These are phyloP conservation scores for Paralinhomoeus sp. DNA, from an alignment of 2,888 invertebrate species.

Conservation along the genomic window DNA sequence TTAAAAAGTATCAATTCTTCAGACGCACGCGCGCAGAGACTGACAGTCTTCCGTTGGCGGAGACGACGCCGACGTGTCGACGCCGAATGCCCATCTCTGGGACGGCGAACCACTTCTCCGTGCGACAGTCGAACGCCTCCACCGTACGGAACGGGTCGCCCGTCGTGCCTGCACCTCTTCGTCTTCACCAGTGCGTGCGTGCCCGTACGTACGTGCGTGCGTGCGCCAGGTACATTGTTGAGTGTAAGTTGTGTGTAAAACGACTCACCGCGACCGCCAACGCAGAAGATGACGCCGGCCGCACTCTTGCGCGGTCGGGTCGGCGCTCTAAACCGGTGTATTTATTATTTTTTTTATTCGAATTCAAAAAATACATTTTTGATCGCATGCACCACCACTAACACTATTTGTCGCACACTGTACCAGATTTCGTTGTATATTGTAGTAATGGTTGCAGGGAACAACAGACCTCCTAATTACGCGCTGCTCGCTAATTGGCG, in stretches of 20 bases:
- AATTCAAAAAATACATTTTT: too few relatives aligned
- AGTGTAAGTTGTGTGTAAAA: background rate
- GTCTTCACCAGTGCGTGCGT: background rate
- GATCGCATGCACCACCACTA: too few relatives aligned
- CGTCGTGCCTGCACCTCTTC: conserved; percentile 14
- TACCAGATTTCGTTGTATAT: too few relatives aligned
- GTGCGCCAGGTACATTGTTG: background rate
- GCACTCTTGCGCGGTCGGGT: conserved; percentile 28
- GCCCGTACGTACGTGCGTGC: background rate
- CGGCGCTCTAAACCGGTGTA: too few relatives aligned
- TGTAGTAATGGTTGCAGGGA: too few relatives aligned
- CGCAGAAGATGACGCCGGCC: conserved; percentile 33
- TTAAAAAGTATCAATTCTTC: too few relatives aligned
- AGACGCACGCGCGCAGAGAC: background rate
- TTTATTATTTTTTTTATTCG: too few relatives aligned
- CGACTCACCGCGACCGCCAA: conserved; percentile 30
- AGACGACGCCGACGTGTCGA: conserved; percentile 32
- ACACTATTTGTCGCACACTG: too few relatives aligned
- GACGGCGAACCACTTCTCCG: conserved; percentile 29
- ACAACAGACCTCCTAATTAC: too few relatives aligned
- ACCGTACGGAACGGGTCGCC: conserved; percentile 31
- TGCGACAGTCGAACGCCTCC: conserved; percentile 31
- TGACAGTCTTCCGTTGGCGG: conserved; percentile 24
- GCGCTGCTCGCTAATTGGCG: too few relatives aligned
- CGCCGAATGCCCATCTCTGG: conserved; percentile 30